Percentiles rank a stretch among this genome's conserved stretches.
These are phyloP conservation scores for Drosophila novamexicana DNA, from an alignment of 1,140 invertebrate species.

Conservation along the genomic window DNA sequence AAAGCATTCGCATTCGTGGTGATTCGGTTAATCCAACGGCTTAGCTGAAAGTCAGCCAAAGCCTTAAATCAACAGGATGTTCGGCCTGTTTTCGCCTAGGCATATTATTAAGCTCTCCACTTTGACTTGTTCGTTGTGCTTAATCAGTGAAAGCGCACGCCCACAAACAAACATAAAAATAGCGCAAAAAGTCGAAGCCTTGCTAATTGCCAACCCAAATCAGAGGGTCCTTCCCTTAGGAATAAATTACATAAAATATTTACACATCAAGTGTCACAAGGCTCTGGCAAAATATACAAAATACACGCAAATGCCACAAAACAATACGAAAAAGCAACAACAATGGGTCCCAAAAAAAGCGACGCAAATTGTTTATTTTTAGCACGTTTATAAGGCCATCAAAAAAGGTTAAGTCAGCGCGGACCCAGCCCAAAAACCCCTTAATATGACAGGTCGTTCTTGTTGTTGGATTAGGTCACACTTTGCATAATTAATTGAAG, in stretches of 20 bases:
- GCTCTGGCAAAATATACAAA: conserved; percentile 46
- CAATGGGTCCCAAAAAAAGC: conserved; percentile 37
- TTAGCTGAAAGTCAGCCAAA: conserved; percentile 3
- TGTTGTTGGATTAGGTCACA: conserved; percentile 72
- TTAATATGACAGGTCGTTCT: conserved; percentile 44
- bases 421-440: conserved; percentile 20
- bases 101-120: conserved; percentile 25
- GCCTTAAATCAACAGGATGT: conserved; percentile 13
- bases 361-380: conserved; percentile 75
- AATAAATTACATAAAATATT: conserved; percentile 75
- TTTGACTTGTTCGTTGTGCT: neutral
- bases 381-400: conserved; percentile 78
- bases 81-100: neutral
- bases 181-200: conserved; percentile 36
- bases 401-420: conserved; percentile 72
- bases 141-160: conserved; percentile 3
- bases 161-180: neutral
- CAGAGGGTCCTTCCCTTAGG: conserved; percentile 41
- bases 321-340: conserved; percentile 30
- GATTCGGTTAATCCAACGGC: neutral
- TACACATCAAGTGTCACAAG: conserved; percentile 68
- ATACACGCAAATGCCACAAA: conserved; percentile 52
- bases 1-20: neutral
- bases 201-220: conserved; percentile 77
- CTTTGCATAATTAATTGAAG: conserved; percentile 77